Evolutionary conservation across 2,888 invertebrate species (phyloP).

Genomic region (Aricia artaxerxes): DNA sequence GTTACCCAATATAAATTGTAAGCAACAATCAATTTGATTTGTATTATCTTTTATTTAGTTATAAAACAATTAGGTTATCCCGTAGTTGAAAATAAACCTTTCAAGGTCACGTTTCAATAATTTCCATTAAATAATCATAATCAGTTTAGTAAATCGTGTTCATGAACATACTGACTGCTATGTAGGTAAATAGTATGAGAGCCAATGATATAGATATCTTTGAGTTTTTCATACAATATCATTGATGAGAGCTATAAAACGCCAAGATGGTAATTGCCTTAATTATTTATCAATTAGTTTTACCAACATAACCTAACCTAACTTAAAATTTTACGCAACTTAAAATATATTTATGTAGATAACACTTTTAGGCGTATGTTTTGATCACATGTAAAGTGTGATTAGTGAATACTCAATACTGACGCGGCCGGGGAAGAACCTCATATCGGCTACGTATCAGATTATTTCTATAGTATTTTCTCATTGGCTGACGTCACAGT

Average conservation of each 20-base stretch:
- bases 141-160: too few relatives aligned
- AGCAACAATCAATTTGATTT: background rate
- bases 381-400: background rate
- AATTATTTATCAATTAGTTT: too few relatives aligned
- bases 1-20: background rate
- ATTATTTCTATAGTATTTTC: conserved; percentile 2
- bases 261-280: too few relatives aligned
- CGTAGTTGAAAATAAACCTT: too few relatives aligned
- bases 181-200: too few relatives aligned
- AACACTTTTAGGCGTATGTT: background rate
- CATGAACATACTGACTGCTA: too few relatives aligned
- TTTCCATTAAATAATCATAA: too few relatives aligned
- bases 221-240: too few relatives aligned
- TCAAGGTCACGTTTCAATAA: too few relatives aligned
- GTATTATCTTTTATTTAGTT: background rate
- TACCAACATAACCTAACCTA: background rate
- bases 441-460: conserved; percentile 2
- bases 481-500: background rate
- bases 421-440: conserved; percentile 10
- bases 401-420: background rate
- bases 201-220: too few relatives aligned
- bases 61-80: background rate
- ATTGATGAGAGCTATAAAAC: too few relatives aligned
- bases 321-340: background rate
- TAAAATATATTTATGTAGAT: background rate